phyloP scores from a whole-genome alignment of 2,113 vertebrate genomes.

The Boulengeromyrus knoepffleri region DNA sequence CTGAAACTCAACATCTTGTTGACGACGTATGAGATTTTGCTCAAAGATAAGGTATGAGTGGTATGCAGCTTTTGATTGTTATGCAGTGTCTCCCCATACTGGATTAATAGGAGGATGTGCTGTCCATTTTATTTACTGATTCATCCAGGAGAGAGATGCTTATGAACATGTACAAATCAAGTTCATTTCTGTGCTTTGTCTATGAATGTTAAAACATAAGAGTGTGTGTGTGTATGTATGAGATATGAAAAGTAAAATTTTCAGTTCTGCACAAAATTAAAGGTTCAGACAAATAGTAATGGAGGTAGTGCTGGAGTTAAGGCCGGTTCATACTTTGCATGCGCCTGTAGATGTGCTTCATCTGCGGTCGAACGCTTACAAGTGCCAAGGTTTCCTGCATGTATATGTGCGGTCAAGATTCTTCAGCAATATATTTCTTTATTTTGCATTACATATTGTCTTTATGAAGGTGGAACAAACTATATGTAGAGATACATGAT shows the following conservation, averaged over 20 bases:
- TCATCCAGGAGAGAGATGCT: not conserved
- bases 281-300: not conserved
- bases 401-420: not conserved
- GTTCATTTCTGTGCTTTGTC: not conserved
- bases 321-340: not conserved
- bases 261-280: not conserved
- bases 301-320: not conserved
- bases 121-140: not conserved
- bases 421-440: not conserved
- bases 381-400: not conserved
- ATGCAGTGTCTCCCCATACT: not conserved
- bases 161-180: not conserved
- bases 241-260: not conserved
- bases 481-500: not conserved
- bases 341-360: not conserved
- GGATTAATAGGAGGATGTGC: not conserved
- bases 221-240: not conserved
- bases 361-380: not conserved
- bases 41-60: conserved; percentile 88
- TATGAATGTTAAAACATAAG: not conserved
- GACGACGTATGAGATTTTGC: conserved; percentile 93
- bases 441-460: not conserved
- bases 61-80: not conserved
- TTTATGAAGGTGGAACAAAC: not conserved
- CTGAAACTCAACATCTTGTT: conserved; percentile 93